Percentiles rank a stretch among this genome's conserved stretches.
Conservation (phyloP, 1,140 invertebrate genomes). For the Anadara kagoshimensis region DNA sequence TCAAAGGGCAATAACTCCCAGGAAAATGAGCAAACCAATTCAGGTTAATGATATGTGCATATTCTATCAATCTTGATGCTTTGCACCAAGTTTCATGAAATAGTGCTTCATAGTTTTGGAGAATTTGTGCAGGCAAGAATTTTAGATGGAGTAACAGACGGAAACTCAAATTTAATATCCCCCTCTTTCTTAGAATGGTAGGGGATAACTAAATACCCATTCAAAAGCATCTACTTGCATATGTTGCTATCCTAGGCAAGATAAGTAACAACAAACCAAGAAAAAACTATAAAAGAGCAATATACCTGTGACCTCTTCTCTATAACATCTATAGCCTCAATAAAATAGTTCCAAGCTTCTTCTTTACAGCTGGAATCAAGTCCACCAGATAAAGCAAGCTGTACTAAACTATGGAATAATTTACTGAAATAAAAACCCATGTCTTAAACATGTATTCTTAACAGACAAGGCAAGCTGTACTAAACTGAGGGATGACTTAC, state of each 20-base stretch:
- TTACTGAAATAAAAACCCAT: constrained; percentile 42
- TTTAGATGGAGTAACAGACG: too few species aligned
- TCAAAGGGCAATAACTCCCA: too few species aligned
- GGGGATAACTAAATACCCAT: too few species aligned
- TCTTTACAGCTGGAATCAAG: constrained; percentile 45
- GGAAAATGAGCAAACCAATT: too few species aligned
- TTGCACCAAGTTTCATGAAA: too few species aligned
- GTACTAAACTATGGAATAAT: constrained; percentile 64
- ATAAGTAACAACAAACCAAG: too few species aligned
- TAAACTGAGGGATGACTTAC: too few species aligned
- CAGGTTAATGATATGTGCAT: too few species aligned
- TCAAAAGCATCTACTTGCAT: not conserved
- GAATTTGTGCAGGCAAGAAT: too few species aligned
- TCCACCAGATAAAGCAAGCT: constrained; percentile 46
- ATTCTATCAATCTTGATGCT: too few species aligned
- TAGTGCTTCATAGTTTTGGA: too few species aligned
- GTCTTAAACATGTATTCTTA: not conserved
- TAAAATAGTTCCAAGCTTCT: constrained; percentile 64
- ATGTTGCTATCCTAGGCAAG: not conserved
- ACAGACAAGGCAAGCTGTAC: not conserved
- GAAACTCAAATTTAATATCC: too few species aligned
- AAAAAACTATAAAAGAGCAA: not conserved
- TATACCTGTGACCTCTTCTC: constrained; percentile 56
- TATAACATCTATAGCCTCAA: constrained; percentile 64
- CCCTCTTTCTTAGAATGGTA: not conserved